A percentile compares a stretch with the other conserved stretches of the same genome.
Conservation (phyloP, 2,888 invertebrate genomes). For the Himalopsyche japonica region DNA sequence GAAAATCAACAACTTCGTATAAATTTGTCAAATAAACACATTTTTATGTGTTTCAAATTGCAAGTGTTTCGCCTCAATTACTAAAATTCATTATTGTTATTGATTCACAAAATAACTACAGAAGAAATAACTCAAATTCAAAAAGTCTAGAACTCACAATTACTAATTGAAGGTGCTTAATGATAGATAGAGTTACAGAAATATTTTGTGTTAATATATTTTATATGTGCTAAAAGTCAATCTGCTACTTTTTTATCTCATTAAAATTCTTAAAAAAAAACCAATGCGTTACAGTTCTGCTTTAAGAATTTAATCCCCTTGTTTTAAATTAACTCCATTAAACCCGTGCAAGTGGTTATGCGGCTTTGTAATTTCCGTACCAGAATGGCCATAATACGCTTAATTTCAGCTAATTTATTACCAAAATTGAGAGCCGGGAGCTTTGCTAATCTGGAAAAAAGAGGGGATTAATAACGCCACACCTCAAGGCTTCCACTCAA, state of each 20-base stretch:
- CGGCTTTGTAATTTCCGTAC: neutral
- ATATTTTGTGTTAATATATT: too few relatives aligned
- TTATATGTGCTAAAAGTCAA: too few relatives aligned
- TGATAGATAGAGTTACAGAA: too few relatives aligned
- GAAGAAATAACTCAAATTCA: too few relatives aligned
- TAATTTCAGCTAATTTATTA: constrained; percentile 29
- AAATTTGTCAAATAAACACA: too few relatives aligned
- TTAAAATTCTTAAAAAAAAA: neutral
- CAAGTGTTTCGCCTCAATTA: too few relatives aligned
- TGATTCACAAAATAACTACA: too few relatives aligned
- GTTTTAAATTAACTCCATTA: neutral
- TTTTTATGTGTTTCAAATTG: too few relatives aligned
- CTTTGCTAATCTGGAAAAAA: constrained; percentile 17
- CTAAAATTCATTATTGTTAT: too few relatives aligned
- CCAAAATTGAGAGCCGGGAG: constrained; percentile 26
- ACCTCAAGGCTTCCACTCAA: neutral
- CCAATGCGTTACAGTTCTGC: neutral
- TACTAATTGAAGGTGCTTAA: too few relatives aligned
- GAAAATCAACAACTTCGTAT: too few relatives aligned
- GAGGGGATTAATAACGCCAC: neutral
- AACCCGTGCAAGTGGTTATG: neutral
- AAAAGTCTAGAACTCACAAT: too few relatives aligned
- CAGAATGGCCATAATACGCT: neutral
- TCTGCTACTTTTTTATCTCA: neutral
- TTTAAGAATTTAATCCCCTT: neutral